Evolutionary conservation across 1,140 invertebrate species (phyloP), one percentile per base, ranked within the genome.

Genomic region (Cyrtorhinus lividipennis): DNA sequence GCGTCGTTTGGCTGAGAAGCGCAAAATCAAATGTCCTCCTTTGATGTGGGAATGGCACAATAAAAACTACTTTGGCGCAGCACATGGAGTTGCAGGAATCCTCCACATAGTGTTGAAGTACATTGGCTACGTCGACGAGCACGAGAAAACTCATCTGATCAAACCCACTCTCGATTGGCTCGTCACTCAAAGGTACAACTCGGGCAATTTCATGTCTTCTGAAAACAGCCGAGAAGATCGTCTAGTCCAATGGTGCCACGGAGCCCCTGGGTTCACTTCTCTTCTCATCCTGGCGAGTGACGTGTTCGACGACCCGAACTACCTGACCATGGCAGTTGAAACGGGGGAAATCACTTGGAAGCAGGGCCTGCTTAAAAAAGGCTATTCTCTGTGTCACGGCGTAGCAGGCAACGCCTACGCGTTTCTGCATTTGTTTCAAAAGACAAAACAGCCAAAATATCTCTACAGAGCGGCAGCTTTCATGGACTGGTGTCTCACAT

Each of bases 311-410:
- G 83, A 92, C 59, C 71, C 80, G 18, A 78, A 82, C 67, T 96
- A 94, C 75, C 71, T 93, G 56, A 72, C 85, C 67, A 79, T 79
- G 57, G 89, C 90, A 8, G 65, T 81, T 61, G 73, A 82, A 67
- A 88, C 84, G 70, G 85, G 81, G 18, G 84, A 93, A 61, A 79
- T 90, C 22, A 80, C 91, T 60, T 96, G 93, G 93, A 65, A 81
- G 63, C 75, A 89, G 67, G 92, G 93, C 27, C 71, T 96, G n/a
- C 75, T 93, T 15, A 83, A 77, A 65, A 96, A 95, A 76, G 92
- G 93, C 8, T 93, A 90, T 72, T 86, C 92, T 59, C 75, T 97
- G 2, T 96, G 94, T 73, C 93, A 98, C 73, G 94, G 94, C 1
- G 83, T 89, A 18, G 78, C 90, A 70, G 94, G 93, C 66, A 97